Evolutionary conservation across 2,888 invertebrate species (phyloP), one percentile per base, ranked within the genome.

Genomic region (Napeogenes sylphis): DNA sequence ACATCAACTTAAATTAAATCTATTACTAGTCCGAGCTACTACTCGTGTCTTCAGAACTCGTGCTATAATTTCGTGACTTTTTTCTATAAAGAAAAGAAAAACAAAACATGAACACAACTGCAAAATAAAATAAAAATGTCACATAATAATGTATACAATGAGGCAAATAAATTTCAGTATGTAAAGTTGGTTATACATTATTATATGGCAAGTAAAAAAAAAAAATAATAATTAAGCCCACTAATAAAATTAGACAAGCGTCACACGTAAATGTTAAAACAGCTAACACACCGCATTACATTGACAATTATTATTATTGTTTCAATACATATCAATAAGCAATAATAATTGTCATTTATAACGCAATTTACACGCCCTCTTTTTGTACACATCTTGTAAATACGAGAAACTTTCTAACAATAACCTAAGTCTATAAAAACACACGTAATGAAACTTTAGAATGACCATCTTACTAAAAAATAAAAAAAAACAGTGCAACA

Each of bases 41-140:
- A 85, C 84, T 86, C 72, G 85, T 83, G 83, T 85, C 88, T 84
- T 82, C 85, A 70, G 87, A 85, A 78, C 88, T 85, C 83, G 87
- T 86, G 84, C 87, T 89, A 87, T 83, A 82, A 74, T 85, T 85
- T 83, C 90, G 86, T 75, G 85, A 82, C 75, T 86, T 88, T 87
- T 85, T 87, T 89, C 92, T 92, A 91, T 86, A 92, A 91, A 87
- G 71, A 71, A 74, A 73, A 77, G 80, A 79, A 75, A 73, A 74
- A 79, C 62, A 72, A 74, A 68, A 77, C 66, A 68, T 69, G 66
- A 70, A 68, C 63, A 70, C 54, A 65, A 68, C 63, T 53, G 64
- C 70, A 69, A 82, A 80, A 82, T 80, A 77, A 80, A 80, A 81
- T 75, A 80, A 79, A 79, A 80, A 70, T 73, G 78, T 74, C 81